phyloP scores from a whole-genome alignment of 2,113 vertebrate species.

The Nerophis lumbriciformis region DNA sequence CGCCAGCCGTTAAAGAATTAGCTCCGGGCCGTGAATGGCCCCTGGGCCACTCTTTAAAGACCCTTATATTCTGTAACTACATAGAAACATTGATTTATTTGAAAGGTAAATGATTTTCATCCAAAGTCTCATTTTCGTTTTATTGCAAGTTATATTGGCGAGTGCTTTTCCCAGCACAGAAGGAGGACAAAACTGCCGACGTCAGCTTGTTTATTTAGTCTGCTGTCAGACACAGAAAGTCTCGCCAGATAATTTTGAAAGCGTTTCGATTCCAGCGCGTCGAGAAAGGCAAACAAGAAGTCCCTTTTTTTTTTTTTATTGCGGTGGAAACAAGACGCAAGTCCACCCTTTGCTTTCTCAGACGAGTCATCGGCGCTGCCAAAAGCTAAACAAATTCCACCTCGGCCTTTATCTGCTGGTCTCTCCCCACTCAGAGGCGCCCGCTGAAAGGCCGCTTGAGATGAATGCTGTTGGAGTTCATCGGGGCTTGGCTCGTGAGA shows the following conservation, averaged over 20 bases:
- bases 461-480: conserved; percentile 49
- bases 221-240: conserved; percentile 52
- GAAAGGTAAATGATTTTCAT: too few relatives aligned
- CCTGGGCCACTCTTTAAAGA: too few relatives aligned
- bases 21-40: too few relatives aligned
- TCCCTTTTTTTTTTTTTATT: conserved; percentile 49
- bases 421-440: conserved; percentile 61
- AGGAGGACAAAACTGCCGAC: conserved; percentile 49
- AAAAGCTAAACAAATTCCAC: conserved; percentile 77
- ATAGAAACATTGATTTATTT: too few relatives aligned
- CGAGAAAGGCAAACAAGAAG: conserved; percentile 61
- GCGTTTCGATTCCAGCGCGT: conserved; percentile 38
- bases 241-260: conserved; percentile 19
- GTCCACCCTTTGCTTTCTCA: conserved; percentile 55
- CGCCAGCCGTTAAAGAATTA: too few relatives aligned
- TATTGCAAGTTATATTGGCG: background rate
- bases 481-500: conserved; percentile 30
- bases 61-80: too few relatives aligned
- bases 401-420: conserved; percentile 62
- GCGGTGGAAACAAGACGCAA: conserved; percentile 43
- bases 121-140: too few relatives aligned
- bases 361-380: conserved; percentile 53
- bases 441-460: conserved; percentile 41
- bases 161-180: conserved; percentile 43
- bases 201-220: conserved; percentile 70